phyloP scores from a whole-genome alignment of 2,888 invertebrate species.

The Caenorhabditis doughertyi region DNA sequence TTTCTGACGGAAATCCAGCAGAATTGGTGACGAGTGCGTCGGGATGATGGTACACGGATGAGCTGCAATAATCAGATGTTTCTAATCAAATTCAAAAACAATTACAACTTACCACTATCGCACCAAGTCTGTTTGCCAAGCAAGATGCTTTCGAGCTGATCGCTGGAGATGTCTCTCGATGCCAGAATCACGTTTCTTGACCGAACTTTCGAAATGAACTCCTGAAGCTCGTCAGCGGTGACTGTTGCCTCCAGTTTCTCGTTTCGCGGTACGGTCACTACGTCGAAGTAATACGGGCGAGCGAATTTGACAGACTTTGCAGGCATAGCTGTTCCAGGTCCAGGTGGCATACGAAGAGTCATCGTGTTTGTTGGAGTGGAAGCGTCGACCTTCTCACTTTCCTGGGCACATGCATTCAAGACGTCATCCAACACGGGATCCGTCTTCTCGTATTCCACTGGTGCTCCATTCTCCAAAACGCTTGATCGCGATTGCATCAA shows the following conservation, averaged over 20 bases:
- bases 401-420: conserved; percentile 47
- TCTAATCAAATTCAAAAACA: neutral
- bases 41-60: conserved; percentile 43
- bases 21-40: conserved; percentile 38
- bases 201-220: conserved; percentile 55
- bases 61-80: conserved; percentile 21
- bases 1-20: conserved; percentile 37
- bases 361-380: neutral
- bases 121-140: conserved; percentile 46
- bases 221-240: conserved; percentile 9
- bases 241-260: conserved; percentile 43
- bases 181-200: conserved; percentile 43
- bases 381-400: conserved; percentile 42
- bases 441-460: conserved; percentile 45
- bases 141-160: conserved; percentile 30
- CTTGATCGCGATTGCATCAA: conserved; percentile 61
- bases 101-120: conserved; percentile 31
- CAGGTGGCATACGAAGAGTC: conserved; percentile 27
- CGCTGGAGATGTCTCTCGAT: conserved; percentile 41
- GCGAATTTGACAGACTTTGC: conserved; percentile 36
- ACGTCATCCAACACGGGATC: conserved; percentile 57
- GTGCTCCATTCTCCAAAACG: conserved; percentile 48
- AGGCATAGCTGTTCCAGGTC: conserved; percentile 10
- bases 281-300: conserved; percentile 55
- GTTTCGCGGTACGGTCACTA: conserved; percentile 56